Evolutionary conservation across 1,140 invertebrate genomes (phyloP), one percentile per base, ranked within the genome.

Genomic region (Physella acuta): DNA sequence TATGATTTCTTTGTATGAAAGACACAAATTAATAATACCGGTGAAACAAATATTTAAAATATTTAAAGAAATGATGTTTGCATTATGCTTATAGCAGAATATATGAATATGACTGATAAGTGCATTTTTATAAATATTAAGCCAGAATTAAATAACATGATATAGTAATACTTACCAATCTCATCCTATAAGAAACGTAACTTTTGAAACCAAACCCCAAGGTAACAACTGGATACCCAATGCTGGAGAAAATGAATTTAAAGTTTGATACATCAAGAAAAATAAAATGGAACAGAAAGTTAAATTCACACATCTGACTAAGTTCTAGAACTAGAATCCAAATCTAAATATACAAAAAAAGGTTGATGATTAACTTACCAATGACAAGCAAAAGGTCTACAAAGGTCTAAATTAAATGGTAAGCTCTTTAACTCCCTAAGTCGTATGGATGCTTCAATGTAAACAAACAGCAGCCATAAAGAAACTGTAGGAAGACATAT

Each of bases 201-300:
- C 93, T 94, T 89, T 97, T 98, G 81, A 97, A 93, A 79, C 94
- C 94, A 88, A 98, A 97, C 74, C 95, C 95, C 79, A 98, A 89
- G 72, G 95, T 97, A 55, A 98, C 94, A 76, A 97, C 93, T 75
- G 96, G 96, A 90, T 98, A 99, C 70, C 97, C 95, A 87, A 98
- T 94, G 86, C 93, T 93, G 86, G 39, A 44, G 39, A 20, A 44
- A 44, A 44, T 8, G 20, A 44, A 44, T 44, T 20, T 44, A 44
- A 11, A 44, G 39, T 44, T 44, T n/a, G n/a, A n/a, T n/a, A n/a
- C n/a, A n/a, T n/a, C 8, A 44, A 11, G 39, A 11, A 11, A 11
- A 44, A 44, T 11, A 44, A 20, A 44, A 44, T 11, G 8, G 39
- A 44, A 44, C 8, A 44, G 20, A 44, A 44, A 44, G 20, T 11